Percentiles rank a stretch among this genome's conserved stretches.
phyloP scores from a whole-genome alignment of 2,888 invertebrate genomes.

The Drosophila atroscutellata region DNA sequence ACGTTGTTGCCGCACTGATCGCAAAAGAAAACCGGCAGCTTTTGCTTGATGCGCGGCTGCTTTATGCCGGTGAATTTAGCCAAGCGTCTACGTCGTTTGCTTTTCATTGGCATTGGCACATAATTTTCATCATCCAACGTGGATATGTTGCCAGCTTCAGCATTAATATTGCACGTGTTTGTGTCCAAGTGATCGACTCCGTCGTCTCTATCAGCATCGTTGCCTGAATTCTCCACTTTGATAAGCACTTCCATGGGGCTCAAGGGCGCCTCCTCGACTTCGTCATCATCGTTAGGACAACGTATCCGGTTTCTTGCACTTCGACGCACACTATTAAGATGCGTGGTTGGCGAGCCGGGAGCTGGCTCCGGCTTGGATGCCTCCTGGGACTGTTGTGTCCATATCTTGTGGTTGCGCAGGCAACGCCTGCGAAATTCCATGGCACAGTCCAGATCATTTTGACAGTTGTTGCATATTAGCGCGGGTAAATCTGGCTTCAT shows the following conservation, averaged over 20 bases:
- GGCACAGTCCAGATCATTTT: conserved; percentile 55
- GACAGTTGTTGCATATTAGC: conserved; percentile 56
- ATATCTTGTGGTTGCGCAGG: conserved; percentile 60
- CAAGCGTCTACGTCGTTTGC: conserved; percentile 22
- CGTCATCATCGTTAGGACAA: background rate
- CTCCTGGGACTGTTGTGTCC: conserved; percentile 23
- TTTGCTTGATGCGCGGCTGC: conserved; percentile 39
- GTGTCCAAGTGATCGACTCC: conserved; percentile 59
- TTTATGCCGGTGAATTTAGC: conserved; percentile 17
- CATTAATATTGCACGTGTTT: conserved; percentile 11
- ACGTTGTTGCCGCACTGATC: conserved; percentile 81
- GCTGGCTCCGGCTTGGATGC: background rate
- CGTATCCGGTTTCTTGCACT: conserved; percentile 40
- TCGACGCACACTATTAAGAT: conserved; percentile 38
- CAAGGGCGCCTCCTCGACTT: conserved; percentile 9
- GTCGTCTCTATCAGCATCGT: conserved; percentile 36
- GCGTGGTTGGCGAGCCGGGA: background rate
- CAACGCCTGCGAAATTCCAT: conserved; percentile 67
- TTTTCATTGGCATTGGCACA: conserved; percentile 4
- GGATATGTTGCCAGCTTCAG: conserved; percentile 7
- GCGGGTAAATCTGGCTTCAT: conserved; percentile 48
- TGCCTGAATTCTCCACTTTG: conserved; percentile 46
- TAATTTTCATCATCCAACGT: conserved; percentile 9
- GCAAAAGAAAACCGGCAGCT: conserved; percentile 71
- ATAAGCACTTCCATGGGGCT: conserved; percentile 56